These are phyloP conservation scores for Bombus picipes DNA, from an alignment of 1,140 invertebrate genomes.

Conservation along the genomic window DNA sequence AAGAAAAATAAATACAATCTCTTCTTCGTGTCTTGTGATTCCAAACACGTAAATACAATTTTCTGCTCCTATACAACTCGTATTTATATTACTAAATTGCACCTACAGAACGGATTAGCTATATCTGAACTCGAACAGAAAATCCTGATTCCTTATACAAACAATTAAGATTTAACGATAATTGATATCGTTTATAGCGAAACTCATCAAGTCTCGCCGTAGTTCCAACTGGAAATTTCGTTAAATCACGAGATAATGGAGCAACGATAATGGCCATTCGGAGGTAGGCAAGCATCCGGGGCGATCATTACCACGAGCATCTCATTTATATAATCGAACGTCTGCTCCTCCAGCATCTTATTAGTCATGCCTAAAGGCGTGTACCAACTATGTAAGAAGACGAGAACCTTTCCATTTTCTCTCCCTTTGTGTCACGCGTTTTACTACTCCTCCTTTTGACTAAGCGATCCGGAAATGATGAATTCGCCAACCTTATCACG, in stretches of 20 bases:
- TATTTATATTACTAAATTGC: background rate
- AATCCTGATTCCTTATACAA: background rate
- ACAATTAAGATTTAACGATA: conserved; percentile 30
- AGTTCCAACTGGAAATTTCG: conserved; percentile 6
- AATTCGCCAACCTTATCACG: conserved; percentile 72
- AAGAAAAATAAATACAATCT: no score
- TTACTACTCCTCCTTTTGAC: conserved; percentile 2
- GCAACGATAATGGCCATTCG: conserved; percentile 14
- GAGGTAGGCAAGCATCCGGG: background rate
- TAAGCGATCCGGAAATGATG: conserved; percentile 64
- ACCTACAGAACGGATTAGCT: background rate
- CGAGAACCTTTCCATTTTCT: conserved; percentile 44
- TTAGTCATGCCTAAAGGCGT: conserved; percentile 13
- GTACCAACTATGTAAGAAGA: background rate
- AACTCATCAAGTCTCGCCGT: background rate
- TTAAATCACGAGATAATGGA: conserved; percentile 32
- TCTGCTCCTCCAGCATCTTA: conserved; percentile 34
- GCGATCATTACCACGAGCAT: conserved; percentile 29
- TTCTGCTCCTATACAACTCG: background rate
- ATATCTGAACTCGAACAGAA: no score
- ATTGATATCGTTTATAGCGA: conserved; percentile 14
- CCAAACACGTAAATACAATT: no score
- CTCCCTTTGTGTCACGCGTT: background rate
- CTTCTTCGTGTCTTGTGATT: no score
- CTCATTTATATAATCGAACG: conserved; percentile 40